A percentile compares a stretch with the other conserved stretches of the same genome.
Conservation (phyloP, 2,888 invertebrate genomes). For the Ganaspis brasiliensis region DNA sequence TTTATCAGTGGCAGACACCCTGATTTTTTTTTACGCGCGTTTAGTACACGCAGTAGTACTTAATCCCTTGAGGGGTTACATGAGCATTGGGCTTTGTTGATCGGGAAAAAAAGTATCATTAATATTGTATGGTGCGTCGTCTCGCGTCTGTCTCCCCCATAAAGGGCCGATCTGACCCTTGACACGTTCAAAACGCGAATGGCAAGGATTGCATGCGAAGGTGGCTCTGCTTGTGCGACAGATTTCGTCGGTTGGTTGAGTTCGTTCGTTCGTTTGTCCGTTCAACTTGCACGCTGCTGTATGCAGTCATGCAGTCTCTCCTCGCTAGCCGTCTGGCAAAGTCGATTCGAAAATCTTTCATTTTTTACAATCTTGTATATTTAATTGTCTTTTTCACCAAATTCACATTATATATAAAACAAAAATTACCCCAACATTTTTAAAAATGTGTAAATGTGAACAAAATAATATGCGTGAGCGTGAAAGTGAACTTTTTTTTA, state of each 20-base stretch:
- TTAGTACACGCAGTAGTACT: background rate
- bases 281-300: constrained; percentile 17
- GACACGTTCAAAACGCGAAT: constrained; percentile 61
- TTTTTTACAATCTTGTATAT: background rate
- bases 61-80: background rate
- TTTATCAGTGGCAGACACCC: too few species aligned
- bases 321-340: constrained; percentile 11
- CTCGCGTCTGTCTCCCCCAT: constrained; percentile 18
- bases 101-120: constrained; percentile 20
- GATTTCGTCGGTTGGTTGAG: constrained; percentile 15
- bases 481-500: background rate
- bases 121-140: constrained; percentile 24
- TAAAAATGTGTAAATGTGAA: too few species aligned
- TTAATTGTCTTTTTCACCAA: background rate
- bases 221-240: constrained; percentile 26
- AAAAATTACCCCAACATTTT: too few species aligned
- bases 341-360: background rate
- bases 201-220: constrained; percentile 54
- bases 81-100: background rate
- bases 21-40: background rate
- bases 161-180: constrained; percentile 53
- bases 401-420: too few species aligned
- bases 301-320: constrained; percentile 20
- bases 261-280: constrained; percentile 5
- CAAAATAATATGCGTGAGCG: background rate